Evolutionary conservation across 2,797 vertebrate species (phyloP).

Genomic region (Catharus ustulatus): DNA sequence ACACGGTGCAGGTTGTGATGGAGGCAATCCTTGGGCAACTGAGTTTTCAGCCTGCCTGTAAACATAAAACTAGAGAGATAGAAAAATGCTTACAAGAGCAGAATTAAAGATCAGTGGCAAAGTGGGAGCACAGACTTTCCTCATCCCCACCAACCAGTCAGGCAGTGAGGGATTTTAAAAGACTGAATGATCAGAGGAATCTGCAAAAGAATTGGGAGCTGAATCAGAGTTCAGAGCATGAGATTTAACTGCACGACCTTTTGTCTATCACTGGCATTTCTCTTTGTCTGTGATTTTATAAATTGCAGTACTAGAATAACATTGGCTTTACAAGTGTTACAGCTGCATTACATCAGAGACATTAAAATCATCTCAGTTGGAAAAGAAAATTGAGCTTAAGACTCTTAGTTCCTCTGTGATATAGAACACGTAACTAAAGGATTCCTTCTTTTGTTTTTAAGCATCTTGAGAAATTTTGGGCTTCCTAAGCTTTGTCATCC

Average conservation of each 20-base stretch:
- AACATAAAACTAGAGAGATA: neutral
- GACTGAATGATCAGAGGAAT: neutral
- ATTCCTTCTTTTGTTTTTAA: neutral
- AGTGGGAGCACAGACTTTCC: fast-evolving
- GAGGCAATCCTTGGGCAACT: neutral
- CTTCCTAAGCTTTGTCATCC: neutral
- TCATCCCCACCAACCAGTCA: neutral
- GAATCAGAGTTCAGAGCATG: neutral
- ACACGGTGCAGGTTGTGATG: fast-evolving
- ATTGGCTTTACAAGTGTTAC: neutral
- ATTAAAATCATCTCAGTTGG: neutral
- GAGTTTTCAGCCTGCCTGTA: neutral
- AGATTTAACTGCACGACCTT: neutral
- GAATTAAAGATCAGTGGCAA: neutral
- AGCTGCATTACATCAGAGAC: neutral
- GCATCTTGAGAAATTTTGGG: neutral
- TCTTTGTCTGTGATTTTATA: neutral
- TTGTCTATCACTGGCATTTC: neutral
- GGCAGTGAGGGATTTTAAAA: neutral
- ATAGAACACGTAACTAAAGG: neutral
- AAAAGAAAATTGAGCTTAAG: neutral
- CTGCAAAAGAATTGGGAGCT: neutral
- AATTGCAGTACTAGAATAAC: neutral
- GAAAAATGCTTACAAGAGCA: neutral
- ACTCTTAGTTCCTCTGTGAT: neutral